Base-by-base conservation (phyloP, 2,888 invertebrate genomes). In the Tachystola acroxantha region DNA sequence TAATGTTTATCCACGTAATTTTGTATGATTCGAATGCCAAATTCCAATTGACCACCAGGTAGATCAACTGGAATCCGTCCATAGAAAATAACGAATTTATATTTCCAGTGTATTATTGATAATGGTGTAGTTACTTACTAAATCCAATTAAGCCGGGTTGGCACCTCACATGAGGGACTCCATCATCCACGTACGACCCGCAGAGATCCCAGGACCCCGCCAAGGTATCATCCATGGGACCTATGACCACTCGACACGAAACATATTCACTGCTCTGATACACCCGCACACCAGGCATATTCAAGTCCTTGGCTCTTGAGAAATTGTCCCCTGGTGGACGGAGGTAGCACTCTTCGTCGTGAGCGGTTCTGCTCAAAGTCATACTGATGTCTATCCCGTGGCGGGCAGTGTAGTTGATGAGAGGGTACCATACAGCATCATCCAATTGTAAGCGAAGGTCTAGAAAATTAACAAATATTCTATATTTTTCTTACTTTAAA, bases 51-150 rank as follows among this genome's bases (percentile, higher is more conserved):
- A 16, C 3, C 3, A 6, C 6, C 16, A 4, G 16, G 6, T 16
- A n/a, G n/a, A 16, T 16, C 16, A 16, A 16, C 6, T n/a, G n/a
- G n/a, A n/a, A n/a, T n/a, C n/a, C n/a, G n/a, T n/a, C n/a, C n/a
- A n/a, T n/a, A n/a, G n/a, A n/a, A n/a, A n/a, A n/a, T n/a, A n/a
- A n/a, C n/a, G n/a, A n/a, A n/a, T n/a, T n/a, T n/a, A n/a, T n/a
- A n/a, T n/a, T n/a, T n/a, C n/a, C n/a, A n/a, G n/a, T n/a, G n/a
- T 16, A 16, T 16, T 16, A 16, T 6, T 16, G 16, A 16, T 16
- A 16, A 6, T 4, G 16, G 16, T n/a, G 16, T 16, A n/a, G n/a
- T 1, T n/a, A 62, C 63, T 62, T 53, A 61, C 60, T 40, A 60
- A 57, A 64, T 25, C 37, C 28, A 20, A 62, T 52, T 3, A 14